These are phyloP conservation scores for Trachymyrmex septentrionalis DNA, from an alignment of 1,140 invertebrate genomes.

Conservation along the genomic window DNA sequence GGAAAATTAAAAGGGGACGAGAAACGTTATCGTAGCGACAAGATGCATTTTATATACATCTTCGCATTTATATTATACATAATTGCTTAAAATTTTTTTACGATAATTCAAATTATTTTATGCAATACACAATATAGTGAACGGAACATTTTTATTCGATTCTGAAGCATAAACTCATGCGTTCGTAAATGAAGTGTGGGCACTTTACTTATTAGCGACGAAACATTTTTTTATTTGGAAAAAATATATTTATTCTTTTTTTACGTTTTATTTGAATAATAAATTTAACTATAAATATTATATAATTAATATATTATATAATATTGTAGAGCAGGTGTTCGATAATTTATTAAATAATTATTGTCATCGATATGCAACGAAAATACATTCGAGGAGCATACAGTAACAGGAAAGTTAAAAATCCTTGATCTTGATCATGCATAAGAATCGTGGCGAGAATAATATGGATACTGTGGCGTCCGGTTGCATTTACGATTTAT, in stretches of 20 bases:
- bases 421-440: conserved; percentile 67
- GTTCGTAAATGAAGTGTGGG: not conserved
- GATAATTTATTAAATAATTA: no score
- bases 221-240: not conserved
- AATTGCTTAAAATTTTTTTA: not conserved
- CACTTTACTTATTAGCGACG: not conserved
- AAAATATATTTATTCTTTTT: not conserved
- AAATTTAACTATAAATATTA: no score
- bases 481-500: conserved; percentile 16
- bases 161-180: not conserved
- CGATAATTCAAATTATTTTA: not conserved
- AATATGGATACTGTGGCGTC: conserved; percentile 6
- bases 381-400: not conserved
- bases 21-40: not conserved
- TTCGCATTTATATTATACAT: no score
- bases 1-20: not conserved
- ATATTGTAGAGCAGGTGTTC: not conserved
- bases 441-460: conserved; percentile 20
- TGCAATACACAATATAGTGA: no score
- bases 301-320: no score
- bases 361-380: not conserved
- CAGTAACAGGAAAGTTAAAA: not conserved
- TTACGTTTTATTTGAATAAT: not conserved
- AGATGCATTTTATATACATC: not conserved
- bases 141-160: not conserved